These are phyloP conservation scores for Gasterosteus aculeatus DNA, from an alignment of 2,113 vertebrate species.

Conservation along the genomic window DNA sequence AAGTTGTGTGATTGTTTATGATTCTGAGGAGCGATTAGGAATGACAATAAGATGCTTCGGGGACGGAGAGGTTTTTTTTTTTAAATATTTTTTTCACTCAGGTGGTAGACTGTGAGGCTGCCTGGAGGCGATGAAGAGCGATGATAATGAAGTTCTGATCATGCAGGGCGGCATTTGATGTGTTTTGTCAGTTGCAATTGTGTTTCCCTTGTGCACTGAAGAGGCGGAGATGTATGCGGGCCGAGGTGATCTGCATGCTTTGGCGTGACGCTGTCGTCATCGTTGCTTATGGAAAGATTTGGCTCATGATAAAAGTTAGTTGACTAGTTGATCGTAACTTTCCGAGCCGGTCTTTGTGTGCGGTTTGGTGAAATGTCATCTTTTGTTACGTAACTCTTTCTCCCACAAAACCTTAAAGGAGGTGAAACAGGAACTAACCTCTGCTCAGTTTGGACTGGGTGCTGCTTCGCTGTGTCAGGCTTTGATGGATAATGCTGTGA, in stretches of 20 bases:
- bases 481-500: constrained; percentile 23
- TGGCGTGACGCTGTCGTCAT: not conserved
- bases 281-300: not conserved
- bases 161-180: constrained; percentile 42
- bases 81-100: constrained; percentile 8
- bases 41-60: constrained; percentile 72
- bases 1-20: constrained; percentile 80
- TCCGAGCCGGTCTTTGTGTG: not conserved
- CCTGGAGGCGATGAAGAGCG: constrained; percentile 34
- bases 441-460: not conserved
- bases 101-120: constrained; percentile 35
- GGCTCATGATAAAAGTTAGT: constrained; percentile 42
- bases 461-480: not conserved
- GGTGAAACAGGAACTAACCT: not conserved
- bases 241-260: constrained; percentile 25
- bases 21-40: constrained; percentile 75
- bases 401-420: not conserved
- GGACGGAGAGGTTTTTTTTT: constrained; percentile 41
- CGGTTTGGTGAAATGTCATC: not conserved
- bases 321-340: constrained; percentile 37
- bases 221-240: constrained; percentile 5
- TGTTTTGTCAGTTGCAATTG: constrained; percentile 46
- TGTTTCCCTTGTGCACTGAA: constrained; percentile 31
- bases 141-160: constrained; percentile 56
- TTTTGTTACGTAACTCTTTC: not conserved